Base-by-base conservation (phyloP, 2,888 invertebrate species). In the Vandiemenella viatica region DNA sequence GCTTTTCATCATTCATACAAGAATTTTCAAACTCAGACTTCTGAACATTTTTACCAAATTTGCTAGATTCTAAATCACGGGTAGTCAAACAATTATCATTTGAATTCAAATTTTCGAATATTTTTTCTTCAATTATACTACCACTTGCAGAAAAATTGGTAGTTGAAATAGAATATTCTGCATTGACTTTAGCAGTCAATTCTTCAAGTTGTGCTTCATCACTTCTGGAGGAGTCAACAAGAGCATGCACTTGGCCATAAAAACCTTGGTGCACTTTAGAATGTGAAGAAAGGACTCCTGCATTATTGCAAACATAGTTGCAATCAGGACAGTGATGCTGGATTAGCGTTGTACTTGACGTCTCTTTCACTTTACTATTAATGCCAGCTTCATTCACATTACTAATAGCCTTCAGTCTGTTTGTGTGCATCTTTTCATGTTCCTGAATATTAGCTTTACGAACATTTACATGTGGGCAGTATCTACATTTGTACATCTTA, bases 401-500 rank as follows among this genome's bases (percentile, higher is more conserved):
- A 20, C 15, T 19, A 15, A 13, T 26, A 18, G 6, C 40, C 15
- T 10, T 37, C 20, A 19, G 23, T 26, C 42, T 44, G 17, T 23
- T 44, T 18, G 43, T 45, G 63, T 88, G 88, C 75, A 87, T 83
- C 62, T 80, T 79, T 64, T 89, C 88, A 65, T 91, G 90, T 58
- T 85, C 83, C 22, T 79, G 77, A 50, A 90, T 80, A 63, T 85
- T 86, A 41, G 80, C 78, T 59, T 83, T 79, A 45, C 86, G 73
- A n/a, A 80, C 72, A 61, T 86, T 86, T 13, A 87, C 82, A 63
- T 86, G 86, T 0, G 89, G 87, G 62, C 90, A 90, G 62, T 76
- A 81, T 22, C 83, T 75, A 62, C 90, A 91, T 62, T 86, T 84
- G 63, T 80, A 82, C 79, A 89, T 84, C 67, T 87, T 87, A 46